These are phyloP conservation scores for Gallinago nigripennis DNA, from an alignment of 2,797 vertebrate genomes.

Conservation along the genomic window DNA sequence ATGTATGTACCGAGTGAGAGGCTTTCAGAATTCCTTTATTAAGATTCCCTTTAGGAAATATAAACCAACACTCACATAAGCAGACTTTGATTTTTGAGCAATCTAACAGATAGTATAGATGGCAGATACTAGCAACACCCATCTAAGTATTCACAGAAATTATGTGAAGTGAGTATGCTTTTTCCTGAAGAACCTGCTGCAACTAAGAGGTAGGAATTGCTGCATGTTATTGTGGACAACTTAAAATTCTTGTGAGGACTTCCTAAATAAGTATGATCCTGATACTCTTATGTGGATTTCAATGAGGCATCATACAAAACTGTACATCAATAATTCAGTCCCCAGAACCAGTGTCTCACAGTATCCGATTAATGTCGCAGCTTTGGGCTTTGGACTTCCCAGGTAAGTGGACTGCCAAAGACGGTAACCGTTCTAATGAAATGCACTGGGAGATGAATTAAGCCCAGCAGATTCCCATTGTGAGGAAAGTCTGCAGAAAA, in stretches of 20 bases:
- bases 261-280: neutral
- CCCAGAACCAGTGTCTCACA: neutral
- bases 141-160: neutral
- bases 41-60: neutral
- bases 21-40: neutral
- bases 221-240: neutral
- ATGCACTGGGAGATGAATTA: neutral
- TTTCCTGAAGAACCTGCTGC: neutral
- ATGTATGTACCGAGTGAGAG: fast-evolving
- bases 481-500: neutral
- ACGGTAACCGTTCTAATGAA: neutral
- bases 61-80: neutral
- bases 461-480: neutral
- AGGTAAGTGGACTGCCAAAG: neutral
- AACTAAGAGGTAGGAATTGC: neutral
- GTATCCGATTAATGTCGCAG: neutral
- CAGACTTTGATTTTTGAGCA: neutral
- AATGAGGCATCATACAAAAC: neutral
- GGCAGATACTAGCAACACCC: neutral
- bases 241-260: neutral
- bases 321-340: neutral
- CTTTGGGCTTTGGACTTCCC: neutral
- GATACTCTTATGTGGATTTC: neutral
- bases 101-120: neutral
- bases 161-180: neutral